Base-by-base conservation (phyloP, 2,888 invertebrate species). In the Dendrolimus pini region DNA sequence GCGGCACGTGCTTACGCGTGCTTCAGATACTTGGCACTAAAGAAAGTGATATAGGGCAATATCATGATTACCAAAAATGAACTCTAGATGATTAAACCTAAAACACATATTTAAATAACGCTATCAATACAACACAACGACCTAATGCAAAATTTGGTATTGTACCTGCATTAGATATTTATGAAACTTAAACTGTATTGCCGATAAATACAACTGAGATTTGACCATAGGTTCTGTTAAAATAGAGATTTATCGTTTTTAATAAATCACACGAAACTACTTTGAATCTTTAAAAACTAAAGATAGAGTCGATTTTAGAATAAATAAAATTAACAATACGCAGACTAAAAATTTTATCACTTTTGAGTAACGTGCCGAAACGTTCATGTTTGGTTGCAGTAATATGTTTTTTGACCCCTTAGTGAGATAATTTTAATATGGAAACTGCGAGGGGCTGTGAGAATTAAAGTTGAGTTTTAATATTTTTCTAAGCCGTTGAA, bases 1-100 rank as follows among this genome's bases (percentile, higher is more conserved):
- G 68, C 74, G 87, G 87, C 89, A 90, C 90, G 90, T 89, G 89
- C 88, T 84, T 82, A 85, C 85, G 84, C 88, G 85, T 85, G 85
- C 82, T 78, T 66, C 65, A 66, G 59, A 62, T 47, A 47, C 2
- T 58, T 47, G 2, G 9, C 12, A 47, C 9, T 47, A 47, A 47
- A 47, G 47, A 47, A 47, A 47, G 47, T 10, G 9, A 10, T 47
- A 47, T 47, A 12, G 52, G 59, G 59, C 60, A 61, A 56, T 13
- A 52, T 53, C 1, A 14, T 47, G 9, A 59, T 60, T 71, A 53
- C 58, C 61, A 60, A 81, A 65, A 68, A 59, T 55, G 57, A 56
- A 68, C 78, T 64, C 56, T 81, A 77, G 41, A 0, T 0, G 0
- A 0, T 9, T 7, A 0, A 0, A 0, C 0, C 55, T 61, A 77